A percentile compares a stretch with the other conserved stretches of the same genome.
Conservation (phyloP, 2,113 vertebrate species). For the Excalfactoria chinensis region DNA sequence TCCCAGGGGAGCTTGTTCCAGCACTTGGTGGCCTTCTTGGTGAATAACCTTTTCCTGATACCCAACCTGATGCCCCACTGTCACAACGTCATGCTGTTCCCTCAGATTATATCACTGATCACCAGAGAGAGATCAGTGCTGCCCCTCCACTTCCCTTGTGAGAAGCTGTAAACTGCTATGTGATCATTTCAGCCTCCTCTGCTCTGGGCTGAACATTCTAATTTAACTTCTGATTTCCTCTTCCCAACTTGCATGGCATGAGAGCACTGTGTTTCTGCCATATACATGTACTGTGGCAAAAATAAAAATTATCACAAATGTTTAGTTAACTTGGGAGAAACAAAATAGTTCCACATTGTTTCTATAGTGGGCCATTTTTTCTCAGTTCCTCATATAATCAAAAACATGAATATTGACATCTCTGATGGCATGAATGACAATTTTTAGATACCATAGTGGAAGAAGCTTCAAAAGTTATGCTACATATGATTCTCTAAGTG, state of each 20-base stretch:
- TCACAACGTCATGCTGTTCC: too few species aligned
- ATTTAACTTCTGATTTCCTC: not conserved
- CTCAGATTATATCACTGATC: too few species aligned
- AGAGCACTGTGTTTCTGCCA: not conserved
- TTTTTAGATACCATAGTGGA: not conserved
- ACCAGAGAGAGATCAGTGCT: too few species aligned
- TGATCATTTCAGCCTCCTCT: too few species aligned
- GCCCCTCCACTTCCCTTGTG: too few species aligned
- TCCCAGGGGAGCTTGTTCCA: too few species aligned
- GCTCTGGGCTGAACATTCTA: too few species aligned
- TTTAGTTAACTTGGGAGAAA: not conserved
- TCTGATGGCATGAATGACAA: not conserved
- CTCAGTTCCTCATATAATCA: not conserved
- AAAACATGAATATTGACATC: not conserved
- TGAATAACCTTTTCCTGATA: too few species aligned
- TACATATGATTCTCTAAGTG: not conserved
- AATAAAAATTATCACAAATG: not conserved
- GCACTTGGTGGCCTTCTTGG: too few species aligned
- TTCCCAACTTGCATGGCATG: not conserved
- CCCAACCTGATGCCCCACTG: too few species aligned
- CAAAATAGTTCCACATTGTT: not conserved
- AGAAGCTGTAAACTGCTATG: too few species aligned
- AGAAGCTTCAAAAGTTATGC: not conserved
- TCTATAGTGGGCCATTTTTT: fast-evolving
- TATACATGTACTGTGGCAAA: not conserved